Evolutionary conservation across 2,797 vertebrate species (phyloP).

Genomic region (Saguinus oedipus): DNA sequence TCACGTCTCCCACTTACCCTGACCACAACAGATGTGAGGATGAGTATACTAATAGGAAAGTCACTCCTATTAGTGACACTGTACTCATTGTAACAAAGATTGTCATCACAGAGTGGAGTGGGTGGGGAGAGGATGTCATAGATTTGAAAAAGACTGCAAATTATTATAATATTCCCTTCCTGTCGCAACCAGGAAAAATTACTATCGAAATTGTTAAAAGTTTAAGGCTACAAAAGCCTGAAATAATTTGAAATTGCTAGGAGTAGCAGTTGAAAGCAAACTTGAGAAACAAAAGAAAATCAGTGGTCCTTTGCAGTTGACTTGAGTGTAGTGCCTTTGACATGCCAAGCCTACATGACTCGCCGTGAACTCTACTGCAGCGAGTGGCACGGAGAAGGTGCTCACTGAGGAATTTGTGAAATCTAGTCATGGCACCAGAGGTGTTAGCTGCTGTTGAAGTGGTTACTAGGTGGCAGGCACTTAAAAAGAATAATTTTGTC

Average conservation of each 20-base stretch:
- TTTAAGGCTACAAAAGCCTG: not conserved
- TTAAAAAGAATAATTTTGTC: slow-evolving; percentile 8
- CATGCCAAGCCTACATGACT: not conserved
- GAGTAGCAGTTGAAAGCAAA: not conserved
- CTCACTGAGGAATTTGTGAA: not conserved
- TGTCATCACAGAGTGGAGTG: not conserved
- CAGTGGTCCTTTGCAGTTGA: not conserved
- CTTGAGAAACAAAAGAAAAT: not conserved
- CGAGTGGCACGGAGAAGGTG: not conserved
- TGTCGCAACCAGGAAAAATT: not conserved
- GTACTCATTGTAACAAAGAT: not conserved
- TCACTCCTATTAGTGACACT: not conserved
- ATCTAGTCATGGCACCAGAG: not conserved
- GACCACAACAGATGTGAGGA: not conserved
- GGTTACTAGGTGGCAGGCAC: not conserved
- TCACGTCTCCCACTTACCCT: not conserved
- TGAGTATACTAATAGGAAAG: not conserved
- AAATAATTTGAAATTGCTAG: not conserved
- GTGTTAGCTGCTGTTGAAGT: not conserved
- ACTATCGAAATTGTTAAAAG: not conserved
- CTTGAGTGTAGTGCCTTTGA: not conserved
- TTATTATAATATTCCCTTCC: not conserved
- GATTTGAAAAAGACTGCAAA: not conserved
- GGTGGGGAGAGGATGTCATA: not conserved
- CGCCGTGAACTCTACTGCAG: not conserved